Evolutionary conservation across 2,113 vertebrate species (phyloP).

Genomic region (Nibea albiflora): DNA sequence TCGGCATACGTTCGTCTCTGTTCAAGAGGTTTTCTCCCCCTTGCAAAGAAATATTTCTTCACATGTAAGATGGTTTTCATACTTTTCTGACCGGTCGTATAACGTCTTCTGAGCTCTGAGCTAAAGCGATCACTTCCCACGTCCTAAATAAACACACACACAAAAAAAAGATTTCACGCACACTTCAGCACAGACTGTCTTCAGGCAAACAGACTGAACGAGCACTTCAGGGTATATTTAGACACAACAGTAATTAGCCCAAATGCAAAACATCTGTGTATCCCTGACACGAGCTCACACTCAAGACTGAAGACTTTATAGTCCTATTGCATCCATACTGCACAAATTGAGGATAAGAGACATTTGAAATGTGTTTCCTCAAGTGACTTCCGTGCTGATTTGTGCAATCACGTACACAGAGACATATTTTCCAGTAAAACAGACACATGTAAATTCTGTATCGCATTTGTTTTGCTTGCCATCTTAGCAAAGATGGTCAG

Average conservation of each 20-base stretch:
- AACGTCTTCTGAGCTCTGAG: too few species aligned
- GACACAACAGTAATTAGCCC: background rate
- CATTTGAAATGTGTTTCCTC: background rate
- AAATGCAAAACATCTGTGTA: conserved; percentile 2
- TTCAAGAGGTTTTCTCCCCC: background rate
- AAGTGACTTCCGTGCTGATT: background rate
- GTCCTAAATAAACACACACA: too few species aligned
- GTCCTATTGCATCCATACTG: background rate
- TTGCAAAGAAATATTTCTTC: background rate
- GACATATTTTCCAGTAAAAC: too few species aligned
- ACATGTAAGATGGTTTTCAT: too few species aligned
- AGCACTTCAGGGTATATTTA: background rate
- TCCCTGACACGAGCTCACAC: background rate
- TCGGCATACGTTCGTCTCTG: background rate
- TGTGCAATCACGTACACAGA: too few species aligned
- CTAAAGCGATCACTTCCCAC: too few species aligned
- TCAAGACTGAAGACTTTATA: background rate
- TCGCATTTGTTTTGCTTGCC: too few species aligned
- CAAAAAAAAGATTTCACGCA: background rate
- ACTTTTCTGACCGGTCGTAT: too few species aligned
- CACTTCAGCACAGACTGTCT: background rate
- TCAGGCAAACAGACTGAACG: background rate
- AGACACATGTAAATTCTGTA: too few species aligned
- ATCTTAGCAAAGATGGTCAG: too few species aligned
- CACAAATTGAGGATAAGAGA: background rate